A percentile compares a stretch with the other conserved stretches of the same genome.
Evolutionary conservation across 2,888 invertebrate species (phyloP).

Genomic region (Drosophila parthenogenetica): DNA sequence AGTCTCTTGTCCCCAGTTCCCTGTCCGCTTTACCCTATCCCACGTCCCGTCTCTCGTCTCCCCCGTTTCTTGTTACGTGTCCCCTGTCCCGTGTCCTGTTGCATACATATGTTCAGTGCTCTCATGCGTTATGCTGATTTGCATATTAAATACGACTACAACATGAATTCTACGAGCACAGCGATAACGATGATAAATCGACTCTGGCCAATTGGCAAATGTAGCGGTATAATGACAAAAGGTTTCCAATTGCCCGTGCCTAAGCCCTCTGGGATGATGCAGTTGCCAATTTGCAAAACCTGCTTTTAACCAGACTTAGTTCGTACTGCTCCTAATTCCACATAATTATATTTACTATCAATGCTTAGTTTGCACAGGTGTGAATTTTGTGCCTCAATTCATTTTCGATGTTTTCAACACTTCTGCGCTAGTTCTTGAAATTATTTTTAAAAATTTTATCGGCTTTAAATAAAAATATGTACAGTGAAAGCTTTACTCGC

Average conservation of each 20-base stretch:
- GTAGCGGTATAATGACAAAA: constrained; percentile 45
- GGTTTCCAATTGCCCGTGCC: constrained; percentile 24
- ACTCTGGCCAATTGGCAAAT: constrained; percentile 46
- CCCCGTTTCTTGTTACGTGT: too few species aligned
- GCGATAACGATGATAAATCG: constrained; percentile 65
- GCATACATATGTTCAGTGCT: constrained; percentile 64
- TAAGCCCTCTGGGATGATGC: constrained; percentile 9
- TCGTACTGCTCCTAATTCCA: neutral
- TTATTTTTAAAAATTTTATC: too few species aligned
- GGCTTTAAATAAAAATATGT: too few species aligned
- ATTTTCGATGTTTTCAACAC: neutral
- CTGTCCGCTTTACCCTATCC: too few species aligned
- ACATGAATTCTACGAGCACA: constrained; percentile 30
- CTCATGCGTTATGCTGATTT: constrained; percentile 65
- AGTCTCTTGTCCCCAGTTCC: neutral
- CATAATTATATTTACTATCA: constrained; percentile 4
- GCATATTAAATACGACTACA: constrained; percentile 54
- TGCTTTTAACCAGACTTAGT: constrained; percentile 14
- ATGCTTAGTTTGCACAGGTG: neutral
- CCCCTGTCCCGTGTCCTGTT: constrained; percentile 41
- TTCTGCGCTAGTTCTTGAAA: neutral
- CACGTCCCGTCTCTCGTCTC: too few species aligned
- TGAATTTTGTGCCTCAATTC: neutral
- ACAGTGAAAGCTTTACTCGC: too few species aligned
- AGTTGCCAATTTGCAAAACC: constrained; percentile 18